phyloP scores from a whole-genome alignment of 2,797 vertebrate genomes.

The Hoplostethus mediterraneus region DNA sequence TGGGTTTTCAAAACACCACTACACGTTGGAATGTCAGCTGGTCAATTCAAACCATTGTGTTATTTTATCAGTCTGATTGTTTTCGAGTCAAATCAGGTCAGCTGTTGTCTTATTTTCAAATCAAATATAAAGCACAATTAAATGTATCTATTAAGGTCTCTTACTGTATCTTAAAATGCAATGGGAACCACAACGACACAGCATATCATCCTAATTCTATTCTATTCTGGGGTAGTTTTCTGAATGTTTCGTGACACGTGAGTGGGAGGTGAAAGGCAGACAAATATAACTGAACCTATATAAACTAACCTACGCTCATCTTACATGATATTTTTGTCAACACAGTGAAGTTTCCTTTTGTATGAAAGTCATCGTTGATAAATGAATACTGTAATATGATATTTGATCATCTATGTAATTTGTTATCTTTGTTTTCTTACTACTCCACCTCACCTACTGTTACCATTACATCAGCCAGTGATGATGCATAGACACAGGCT shows the following conservation, averaged over 20 bases:
- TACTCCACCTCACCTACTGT: neutral
- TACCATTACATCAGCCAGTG: neutral
- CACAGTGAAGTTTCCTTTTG: too few relatives aligned
- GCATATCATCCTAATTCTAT: neutral
- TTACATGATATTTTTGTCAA: neutral
- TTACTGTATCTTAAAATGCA: neutral
- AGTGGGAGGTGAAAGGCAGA: too few relatives aligned
- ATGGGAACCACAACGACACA: neutral
- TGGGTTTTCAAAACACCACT: slow-evolving; percentile 65
- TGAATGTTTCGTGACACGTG: too few relatives aligned
- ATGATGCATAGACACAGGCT: neutral
- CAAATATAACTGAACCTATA: too few relatives aligned
- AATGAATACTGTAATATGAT: neutral
- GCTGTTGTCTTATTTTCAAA: neutral
- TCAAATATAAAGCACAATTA: neutral
- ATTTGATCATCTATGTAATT: neutral
- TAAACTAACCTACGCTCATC: neutral
- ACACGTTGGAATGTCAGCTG: slow-evolving; percentile 48
- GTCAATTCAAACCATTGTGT: slow-evolving; percentile 59
- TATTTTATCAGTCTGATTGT: slow-evolving; percentile 43
- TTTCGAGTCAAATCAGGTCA: slow-evolving; percentile 39
- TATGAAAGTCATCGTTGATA: neutral
- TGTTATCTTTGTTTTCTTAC: neutral
- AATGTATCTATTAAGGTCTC: neutral
- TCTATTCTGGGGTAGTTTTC: neutral